phyloP scores from a whole-genome alignment of 1,140 invertebrate species.

The Oryzaephilus surinamensis region DNA sequence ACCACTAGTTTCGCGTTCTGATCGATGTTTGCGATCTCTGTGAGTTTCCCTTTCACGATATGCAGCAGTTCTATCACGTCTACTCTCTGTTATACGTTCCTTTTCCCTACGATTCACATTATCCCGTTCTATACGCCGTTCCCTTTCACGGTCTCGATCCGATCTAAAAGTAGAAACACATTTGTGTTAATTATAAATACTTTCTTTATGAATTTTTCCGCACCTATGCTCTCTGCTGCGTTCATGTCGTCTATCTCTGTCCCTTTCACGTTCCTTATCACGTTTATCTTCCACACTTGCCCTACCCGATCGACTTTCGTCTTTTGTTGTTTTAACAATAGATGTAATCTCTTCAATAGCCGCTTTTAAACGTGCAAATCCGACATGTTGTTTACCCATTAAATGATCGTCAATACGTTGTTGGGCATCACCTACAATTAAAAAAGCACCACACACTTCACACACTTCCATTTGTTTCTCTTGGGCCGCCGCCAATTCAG shows the following conservation, averaged over 20 bases:
- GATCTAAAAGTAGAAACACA: no score
- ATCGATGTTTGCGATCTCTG: slow-evolving; percentile 28
- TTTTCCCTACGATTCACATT: slow-evolving; percentile 14
- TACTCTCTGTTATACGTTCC: slow-evolving; percentile 13
- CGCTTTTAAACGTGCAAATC: slow-evolving; percentile 55
- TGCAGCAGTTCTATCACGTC: no score
- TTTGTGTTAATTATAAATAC: no score
- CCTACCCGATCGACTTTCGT: slow-evolving; percentile 19
- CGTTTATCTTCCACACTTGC: slow-evolving; percentile 3
- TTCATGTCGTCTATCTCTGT: slow-evolving; percentile 1
- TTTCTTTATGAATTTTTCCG: slow-evolving; percentile 11
- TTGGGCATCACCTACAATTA: slow-evolving; percentile 97
- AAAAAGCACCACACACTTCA: slow-evolving; percentile 93
- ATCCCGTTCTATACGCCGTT: slow-evolving; percentile 2
- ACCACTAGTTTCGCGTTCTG: slow-evolving; percentile 27
- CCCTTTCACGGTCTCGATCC: slow-evolving; percentile 4
- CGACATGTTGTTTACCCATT: slow-evolving; percentile 95
- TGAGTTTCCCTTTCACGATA: slow-evolving; percentile 26
- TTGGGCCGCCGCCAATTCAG: slow-evolving; percentile 71
- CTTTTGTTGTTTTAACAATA: slow-evolving; percentile 23
- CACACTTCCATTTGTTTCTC: slow-evolving; percentile 99
- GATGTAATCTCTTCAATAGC: slow-evolving; percentile 50
- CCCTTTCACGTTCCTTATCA: slow-evolving; percentile 5
- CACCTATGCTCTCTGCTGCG: slow-evolving; percentile 12
- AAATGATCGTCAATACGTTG: slow-evolving; percentile 96